A percentile compares a stretch with the other conserved stretches of the same genome.
Conservation (phyloP, 2,888 invertebrate species). For the Oxystoma pomonae region DNA sequence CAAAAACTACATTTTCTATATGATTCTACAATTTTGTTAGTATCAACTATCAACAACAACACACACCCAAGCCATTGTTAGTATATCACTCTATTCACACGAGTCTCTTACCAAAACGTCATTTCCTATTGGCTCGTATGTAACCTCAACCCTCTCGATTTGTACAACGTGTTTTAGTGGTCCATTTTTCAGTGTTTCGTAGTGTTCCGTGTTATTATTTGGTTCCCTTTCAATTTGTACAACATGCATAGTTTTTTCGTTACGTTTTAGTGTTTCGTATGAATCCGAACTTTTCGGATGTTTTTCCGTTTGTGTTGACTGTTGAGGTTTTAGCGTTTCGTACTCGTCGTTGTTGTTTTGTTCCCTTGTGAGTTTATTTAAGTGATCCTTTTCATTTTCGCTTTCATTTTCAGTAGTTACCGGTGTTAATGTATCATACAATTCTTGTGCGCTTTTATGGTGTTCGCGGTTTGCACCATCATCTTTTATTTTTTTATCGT, state of each 20-base stretch:
- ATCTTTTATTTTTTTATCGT: not conserved
- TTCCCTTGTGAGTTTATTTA: conserved; percentile 5
- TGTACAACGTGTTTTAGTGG: conserved; percentile 32
- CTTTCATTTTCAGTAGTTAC: conserved; percentile 11
- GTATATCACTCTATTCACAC: conserved; percentile 5
- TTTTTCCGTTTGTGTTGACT: conserved; percentile 6
- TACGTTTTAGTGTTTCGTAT: not conserved
- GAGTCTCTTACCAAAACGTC: conserved; percentile 39
- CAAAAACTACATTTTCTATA: not conserved
- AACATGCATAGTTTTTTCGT: conserved; percentile 15
- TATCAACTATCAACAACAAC: not conserved
- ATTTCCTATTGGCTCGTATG: conserved; percentile 36
- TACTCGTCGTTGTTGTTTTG: conserved; percentile 10
- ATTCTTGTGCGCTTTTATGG: conserved; percentile 7
- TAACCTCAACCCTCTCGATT: conserved; percentile 43
- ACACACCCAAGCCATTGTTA: conserved; percentile 5
- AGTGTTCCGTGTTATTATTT: not conserved
- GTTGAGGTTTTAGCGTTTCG: not conserved
- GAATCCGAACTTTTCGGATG: not conserved
- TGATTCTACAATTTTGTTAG: not conserved
- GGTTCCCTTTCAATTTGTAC: not conserved
- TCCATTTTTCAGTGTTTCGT: not conserved
- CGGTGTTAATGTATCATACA: conserved; percentile 5
- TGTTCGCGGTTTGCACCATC: conserved; percentile 14
- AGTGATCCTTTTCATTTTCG: conserved; percentile 8